Evolutionary conservation across 2,888 invertebrate species (phyloP).

Genomic region (Andrena chrysosceles): DNA sequence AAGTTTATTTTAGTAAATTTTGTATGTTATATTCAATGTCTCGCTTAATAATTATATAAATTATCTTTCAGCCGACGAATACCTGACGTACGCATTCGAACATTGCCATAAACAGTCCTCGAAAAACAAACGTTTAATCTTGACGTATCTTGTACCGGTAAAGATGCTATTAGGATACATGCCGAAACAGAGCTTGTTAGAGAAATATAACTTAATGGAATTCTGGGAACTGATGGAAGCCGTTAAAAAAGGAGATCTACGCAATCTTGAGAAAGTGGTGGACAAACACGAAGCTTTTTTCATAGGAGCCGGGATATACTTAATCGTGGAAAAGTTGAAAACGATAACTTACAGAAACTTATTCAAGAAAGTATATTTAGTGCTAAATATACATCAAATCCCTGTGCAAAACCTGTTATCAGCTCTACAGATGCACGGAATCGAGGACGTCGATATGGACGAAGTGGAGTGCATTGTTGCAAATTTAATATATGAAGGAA

Average conservation of each 20-base stretch:
- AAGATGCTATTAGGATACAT: conserved; percentile 98
- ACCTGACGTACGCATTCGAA: conserved; percentile 96
- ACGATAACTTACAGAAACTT: conserved; percentile 98
- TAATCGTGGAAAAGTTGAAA: conserved; percentile 98
- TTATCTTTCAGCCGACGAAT: conserved; percentile 91
- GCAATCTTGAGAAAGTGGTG: conserved; percentile 93
- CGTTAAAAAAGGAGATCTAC: conserved; percentile 95
- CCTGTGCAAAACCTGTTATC: conserved; percentile 93
- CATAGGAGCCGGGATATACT: conserved; percentile 98
- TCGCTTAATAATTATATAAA: background rate
- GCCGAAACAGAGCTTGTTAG: conserved; percentile 92
- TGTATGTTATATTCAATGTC: background rate
- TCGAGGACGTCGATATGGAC: conserved; percentile 95
- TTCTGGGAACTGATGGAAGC: conserved; percentile 96
- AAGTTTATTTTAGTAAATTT: background rate
- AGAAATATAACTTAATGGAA: conserved; percentile 95
- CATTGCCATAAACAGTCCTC: conserved; percentile 93
- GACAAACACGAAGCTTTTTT: conserved; percentile 96
- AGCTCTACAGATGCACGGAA: conserved; percentile 93
- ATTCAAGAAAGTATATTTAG: conserved; percentile 95
- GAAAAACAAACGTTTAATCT: conserved; percentile 95
- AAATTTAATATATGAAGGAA: conserved; percentile 98
- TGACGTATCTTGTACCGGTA: conserved; percentile 98
- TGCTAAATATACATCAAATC: conserved; percentile 93
- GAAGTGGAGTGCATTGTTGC: conserved; percentile 98